Evolutionary conservation across 2,797 vertebrate genomes (phyloP), one percentile per base, ranked within the genome.

Genomic region (Salarias fasciatus): DNA sequence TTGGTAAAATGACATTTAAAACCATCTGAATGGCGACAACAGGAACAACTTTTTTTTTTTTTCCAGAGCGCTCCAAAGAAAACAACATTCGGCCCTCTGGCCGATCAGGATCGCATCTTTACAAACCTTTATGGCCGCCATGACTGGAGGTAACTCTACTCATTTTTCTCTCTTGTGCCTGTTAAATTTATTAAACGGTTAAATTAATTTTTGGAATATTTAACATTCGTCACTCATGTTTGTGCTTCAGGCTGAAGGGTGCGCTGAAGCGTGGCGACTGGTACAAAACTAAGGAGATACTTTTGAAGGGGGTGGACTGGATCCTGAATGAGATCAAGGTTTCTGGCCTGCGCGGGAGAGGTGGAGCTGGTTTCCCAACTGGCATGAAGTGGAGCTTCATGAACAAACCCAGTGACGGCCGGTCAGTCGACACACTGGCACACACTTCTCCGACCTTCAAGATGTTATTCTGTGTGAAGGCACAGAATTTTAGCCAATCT

Each of bases 311-410:
- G 5, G 92, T 95, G 0, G 96, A 98, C 76, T 99, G 97, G 97
- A 98, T 99, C 85, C 91, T 98, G 44, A 94, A 92, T 3, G 97
- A 99, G 84, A 85, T 99, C 80, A 99, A 99, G 83, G 59, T 82
- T 0, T 99, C 97, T 0, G 97, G 97, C 5, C 84, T 99, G 69
- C 93, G 97, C 29, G 97, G 97, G 9, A 91, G 96, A 46, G 97
- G 97, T 0, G 97, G 97, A 0, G 97, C 97, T 0, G 97, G 97
- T 1, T 98, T 99, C 73, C 97, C 97, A 28, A 99, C 97, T 0
- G 97, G 97, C 28, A 96, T 99, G 90, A 99, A 99, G 62, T 99
- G 97, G 97, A 93, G 97, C 75, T 99, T 99, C 85, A 99, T 99
- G 97, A 99, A 99, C 87, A 99, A 99, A 55, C 97, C 97, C 49